Conservation (phyloP, 1,140 invertebrate species). For the Battus philenor region DNA sequence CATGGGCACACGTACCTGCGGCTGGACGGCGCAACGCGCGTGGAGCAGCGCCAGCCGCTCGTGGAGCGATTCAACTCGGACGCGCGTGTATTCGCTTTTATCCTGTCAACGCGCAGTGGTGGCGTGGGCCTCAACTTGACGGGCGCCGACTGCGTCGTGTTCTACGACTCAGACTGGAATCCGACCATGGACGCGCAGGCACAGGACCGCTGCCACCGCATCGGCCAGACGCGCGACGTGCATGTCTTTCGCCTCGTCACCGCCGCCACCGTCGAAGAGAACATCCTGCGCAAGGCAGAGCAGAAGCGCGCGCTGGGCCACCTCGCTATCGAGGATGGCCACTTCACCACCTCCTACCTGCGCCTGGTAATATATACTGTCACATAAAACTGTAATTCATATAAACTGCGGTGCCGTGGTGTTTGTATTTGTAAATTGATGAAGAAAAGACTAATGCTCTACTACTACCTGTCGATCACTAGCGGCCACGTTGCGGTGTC, state of each 20-base stretch:
- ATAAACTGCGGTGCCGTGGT: too few relatives aligned
- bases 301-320: slow-evolving; percentile 97
- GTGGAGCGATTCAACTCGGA: slow-evolving; percentile 99
- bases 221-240: slow-evolving; percentile 99
- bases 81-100: slow-evolving; percentile 97
- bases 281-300: slow-evolving; percentile 99
- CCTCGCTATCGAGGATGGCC: slow-evolving; percentile 98
- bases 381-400: too few relatives aligned
- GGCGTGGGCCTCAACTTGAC: slow-evolving; percentile 99
- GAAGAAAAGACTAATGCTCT: too few relatives aligned
- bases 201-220: slow-evolving; percentile 98
- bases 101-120: slow-evolving; percentile 97
- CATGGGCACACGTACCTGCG: slow-evolving; percentile 98
- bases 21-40: slow-evolving; percentile 97
- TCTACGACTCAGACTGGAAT: slow-evolving; percentile 99
- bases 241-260: slow-evolving; percentile 98
- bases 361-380: slow-evolving; percentile 81
- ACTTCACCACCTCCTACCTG: slow-evolving; percentile 98
- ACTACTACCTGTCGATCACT: too few relatives aligned
- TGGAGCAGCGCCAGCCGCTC: slow-evolving; percentile 95
- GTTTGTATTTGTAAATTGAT: too few relatives aligned
- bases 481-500: too few relatives aligned
- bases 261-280: slow-evolving; percentile 98
- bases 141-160: slow-evolving; percentile 99
- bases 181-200: slow-evolving; percentile 99